Evolutionary conservation across 2,888 invertebrate species (phyloP).

Genomic region (Hypsopygia costalis): DNA sequence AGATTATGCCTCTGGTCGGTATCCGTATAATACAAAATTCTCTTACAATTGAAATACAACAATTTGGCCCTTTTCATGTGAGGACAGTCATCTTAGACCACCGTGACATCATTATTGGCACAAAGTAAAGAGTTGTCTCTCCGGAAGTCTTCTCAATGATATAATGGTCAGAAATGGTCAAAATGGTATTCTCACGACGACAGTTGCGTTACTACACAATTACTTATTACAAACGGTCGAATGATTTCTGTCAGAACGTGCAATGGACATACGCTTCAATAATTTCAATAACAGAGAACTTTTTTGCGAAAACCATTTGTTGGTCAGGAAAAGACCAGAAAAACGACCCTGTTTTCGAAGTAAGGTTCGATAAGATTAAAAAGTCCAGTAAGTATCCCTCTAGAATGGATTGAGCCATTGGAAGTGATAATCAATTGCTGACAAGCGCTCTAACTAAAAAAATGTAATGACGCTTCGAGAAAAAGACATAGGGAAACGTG

Average conservation of each 20-base stretch:
- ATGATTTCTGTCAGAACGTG: not conserved
- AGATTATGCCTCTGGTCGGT: no score
- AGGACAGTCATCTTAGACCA: constrained; percentile 26
- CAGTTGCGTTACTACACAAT: not conserved
- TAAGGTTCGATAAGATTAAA: no score
- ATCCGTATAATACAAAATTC: no score
- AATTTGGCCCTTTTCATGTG: constrained; percentile 11
- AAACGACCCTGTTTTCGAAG: no score
- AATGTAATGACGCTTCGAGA: no score
- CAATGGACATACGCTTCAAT: not conserved
- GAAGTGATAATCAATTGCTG: no score
- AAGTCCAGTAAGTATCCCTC: no score
- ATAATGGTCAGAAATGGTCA: not conserved
- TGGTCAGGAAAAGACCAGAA: no score
- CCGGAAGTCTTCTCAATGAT: constrained; percentile 24
- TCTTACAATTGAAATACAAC: not conserved
- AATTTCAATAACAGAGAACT: not conserved
- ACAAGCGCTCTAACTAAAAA: no score
- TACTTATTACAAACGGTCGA: not conserved
- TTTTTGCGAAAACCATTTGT: no score
- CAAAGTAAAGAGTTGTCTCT: constrained; percentile 29
- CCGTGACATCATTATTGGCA: constrained; percentile 29
- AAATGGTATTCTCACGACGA: not conserved
- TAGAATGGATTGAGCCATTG: no score
- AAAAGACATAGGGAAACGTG: no score